Conservation (phyloP, 2,113 vertebrate species). For the Ranitomeya variabilis region DNA sequence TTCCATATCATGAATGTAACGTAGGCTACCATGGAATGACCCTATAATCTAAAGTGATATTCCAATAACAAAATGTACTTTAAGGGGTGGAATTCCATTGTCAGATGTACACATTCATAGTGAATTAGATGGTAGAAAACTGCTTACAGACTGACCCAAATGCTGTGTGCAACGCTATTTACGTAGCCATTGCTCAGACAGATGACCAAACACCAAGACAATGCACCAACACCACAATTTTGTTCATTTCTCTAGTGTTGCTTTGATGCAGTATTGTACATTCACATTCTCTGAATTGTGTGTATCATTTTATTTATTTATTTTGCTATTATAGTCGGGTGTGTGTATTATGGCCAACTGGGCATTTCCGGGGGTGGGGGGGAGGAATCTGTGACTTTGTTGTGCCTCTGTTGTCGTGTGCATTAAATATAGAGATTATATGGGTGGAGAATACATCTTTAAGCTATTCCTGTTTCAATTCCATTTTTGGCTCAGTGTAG, state of each 20-base stretch:
- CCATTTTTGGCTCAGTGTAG: conserved; percentile 41
- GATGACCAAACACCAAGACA: conserved; percentile 30
- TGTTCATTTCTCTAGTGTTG: conserved; percentile 40
- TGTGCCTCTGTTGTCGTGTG: conserved; percentile 48
- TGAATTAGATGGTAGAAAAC: not conserved
- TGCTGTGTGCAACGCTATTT: not conserved
- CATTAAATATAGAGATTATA: conserved; percentile 37
- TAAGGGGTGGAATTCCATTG: not conserved
- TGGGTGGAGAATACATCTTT: conserved; percentile 35
- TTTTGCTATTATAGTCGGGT: conserved; percentile 22
- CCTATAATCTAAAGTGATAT: not conserved
- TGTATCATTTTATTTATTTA: not conserved
- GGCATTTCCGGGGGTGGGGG: conserved; percentile 11
- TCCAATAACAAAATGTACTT: not conserved
- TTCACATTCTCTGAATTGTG: conserved; percentile 28
- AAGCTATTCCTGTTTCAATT: conserved; percentile 32
- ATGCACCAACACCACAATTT: conserved; percentile 3
- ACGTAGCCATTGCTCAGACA: not conserved
- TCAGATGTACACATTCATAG: not conserved
- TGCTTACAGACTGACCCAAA: not conserved
- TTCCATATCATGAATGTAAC: too few species aligned
- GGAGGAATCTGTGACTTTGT: conserved; percentile 38
- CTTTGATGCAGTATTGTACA: conserved; percentile 44
- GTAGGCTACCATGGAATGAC: too few species aligned
- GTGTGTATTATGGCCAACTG: conserved; percentile 29